Evolutionary conservation across 1,140 invertebrate species (phyloP), one percentile per base, ranked within the genome.

Genomic region (Cyrtorhinus lividipennis): DNA sequence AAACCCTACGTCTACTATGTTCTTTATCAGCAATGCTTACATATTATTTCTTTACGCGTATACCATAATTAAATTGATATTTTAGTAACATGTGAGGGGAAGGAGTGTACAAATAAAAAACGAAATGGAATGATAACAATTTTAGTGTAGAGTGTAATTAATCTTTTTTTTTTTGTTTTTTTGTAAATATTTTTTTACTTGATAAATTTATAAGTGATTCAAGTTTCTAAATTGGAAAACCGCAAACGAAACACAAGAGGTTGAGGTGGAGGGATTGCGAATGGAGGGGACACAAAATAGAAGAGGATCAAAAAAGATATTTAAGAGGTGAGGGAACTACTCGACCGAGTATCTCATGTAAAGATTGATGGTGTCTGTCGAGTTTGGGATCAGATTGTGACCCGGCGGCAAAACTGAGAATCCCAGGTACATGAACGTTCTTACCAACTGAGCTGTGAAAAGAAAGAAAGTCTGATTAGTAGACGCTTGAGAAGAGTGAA

Each of bases 361-460:
- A 68, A 88, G 76, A 72, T 87, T 86, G 67, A 81, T 80, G 12
- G 77, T 77, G 66, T 81, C 75, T 24, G 72, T 69, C 69, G 76
- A 77, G 69, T 80, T 79, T 70, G 84, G 82, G 69, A 86, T 78
- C 67, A 90, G 75, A n/a, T 81, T 78, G 61, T 91, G 87, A 68
- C 83, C 87, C 57, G 93, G 91, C 45, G 88, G 80, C 66, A 95
- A 77, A 53, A 88, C 80, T 66, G 83, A 81, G 76, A 98, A 97
- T 56, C 93, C 93, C 76, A 97, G 83, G 77, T 95, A 96, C 86
- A 95, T 94, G 82, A 98, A 97, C 59, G 91, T 92, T 69, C 92
- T 84, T 61, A 97, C 84, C 62, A 96, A 78, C 66, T 84, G 83
- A 38, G 85, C 85, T 85, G 76, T 65, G 80, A 77, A 66, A 70